Evolutionary conservation across 2,888 invertebrate species (phyloP).

Genomic region (Ornithoptera priamus): DNA sequence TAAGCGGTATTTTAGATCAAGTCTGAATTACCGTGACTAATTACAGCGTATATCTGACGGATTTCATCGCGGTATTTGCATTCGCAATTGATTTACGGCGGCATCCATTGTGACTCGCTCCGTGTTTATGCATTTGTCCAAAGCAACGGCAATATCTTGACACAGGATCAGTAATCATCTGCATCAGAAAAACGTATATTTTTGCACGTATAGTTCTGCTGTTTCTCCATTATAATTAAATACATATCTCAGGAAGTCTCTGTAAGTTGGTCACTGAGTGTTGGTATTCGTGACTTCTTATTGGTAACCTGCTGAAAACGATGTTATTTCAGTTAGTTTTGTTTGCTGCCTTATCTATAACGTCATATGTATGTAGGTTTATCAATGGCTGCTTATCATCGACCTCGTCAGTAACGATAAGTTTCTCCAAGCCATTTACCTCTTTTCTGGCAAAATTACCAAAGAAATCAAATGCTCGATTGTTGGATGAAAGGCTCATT

Average conservation of each 20-base stretch:
- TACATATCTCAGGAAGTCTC: background rate
- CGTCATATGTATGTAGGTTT: too few species aligned
- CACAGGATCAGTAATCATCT: slow-evolving; percentile 22
- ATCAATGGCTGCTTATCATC: too few species aligned
- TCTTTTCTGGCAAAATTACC: too few species aligned
- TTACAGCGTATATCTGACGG: slow-evolving; percentile 37
- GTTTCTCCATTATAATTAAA: background rate
- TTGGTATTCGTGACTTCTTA: too few species aligned
- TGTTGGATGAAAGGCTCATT: too few species aligned
- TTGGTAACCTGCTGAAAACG: too few species aligned
- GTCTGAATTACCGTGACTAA: slow-evolving; percentile 34
- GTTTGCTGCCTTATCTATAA: too few species aligned
- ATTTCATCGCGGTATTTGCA: slow-evolving; percentile 37
- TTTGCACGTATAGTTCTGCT: background rate
- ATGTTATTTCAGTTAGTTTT: too few species aligned
- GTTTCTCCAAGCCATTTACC: too few species aligned
- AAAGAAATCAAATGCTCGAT: too few species aligned
- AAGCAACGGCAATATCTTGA: slow-evolving; percentile 23
- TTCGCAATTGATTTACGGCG: slow-evolving; percentile 40
- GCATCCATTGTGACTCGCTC: slow-evolving; percentile 25
- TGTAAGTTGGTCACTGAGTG: too few species aligned
- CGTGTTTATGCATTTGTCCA: slow-evolving; percentile 27
- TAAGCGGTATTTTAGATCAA: slow-evolving; percentile 9
- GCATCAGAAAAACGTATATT: slow-evolving; percentile 7
- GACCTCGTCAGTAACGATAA: too few species aligned